Evolutionary conservation across 2,888 invertebrate genomes (phyloP).

Genomic region (Seladonia tumulorum): DNA sequence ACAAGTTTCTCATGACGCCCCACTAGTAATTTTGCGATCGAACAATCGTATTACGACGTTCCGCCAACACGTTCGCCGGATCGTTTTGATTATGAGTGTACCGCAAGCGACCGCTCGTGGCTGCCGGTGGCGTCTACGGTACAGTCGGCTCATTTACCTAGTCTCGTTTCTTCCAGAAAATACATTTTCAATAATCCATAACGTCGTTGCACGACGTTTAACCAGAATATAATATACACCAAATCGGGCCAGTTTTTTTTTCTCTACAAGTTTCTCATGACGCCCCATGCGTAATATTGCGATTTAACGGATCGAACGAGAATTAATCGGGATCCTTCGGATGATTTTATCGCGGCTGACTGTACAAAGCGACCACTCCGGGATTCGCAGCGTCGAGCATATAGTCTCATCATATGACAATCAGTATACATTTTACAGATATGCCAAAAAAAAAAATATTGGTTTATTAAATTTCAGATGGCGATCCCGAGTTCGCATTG

Average conservation of each 20-base stretch:
- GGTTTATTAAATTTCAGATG: conserved; percentile 43
- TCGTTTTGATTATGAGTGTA: conserved; percentile 65
- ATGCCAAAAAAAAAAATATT: conserved; percentile 58
- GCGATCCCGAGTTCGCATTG: neutral
- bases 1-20: conserved; percentile 79
- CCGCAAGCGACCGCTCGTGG: conserved; percentile 74
- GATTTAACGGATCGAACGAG: conserved; percentile 60
- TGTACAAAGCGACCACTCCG: conserved; percentile 72
- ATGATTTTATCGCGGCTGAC: conserved; percentile 56
- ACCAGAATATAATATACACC: conserved; percentile 72
- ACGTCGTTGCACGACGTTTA: conserved; percentile 49
- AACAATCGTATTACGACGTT: conserved; percentile 56
- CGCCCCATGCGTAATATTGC: conserved; percentile 74
- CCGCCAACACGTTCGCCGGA: conserved; percentile 14
- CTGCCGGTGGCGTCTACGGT: conserved; percentile 80
- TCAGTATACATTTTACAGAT: conserved; percentile 67
- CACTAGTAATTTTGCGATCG: conserved; percentile 74
- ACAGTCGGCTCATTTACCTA: conserved; percentile 70
- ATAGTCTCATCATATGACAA: conserved; percentile 75
- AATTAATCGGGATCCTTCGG: conserved; percentile 18
- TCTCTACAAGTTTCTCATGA: conserved; percentile 74
- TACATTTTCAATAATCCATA: conserved; percentile 72
- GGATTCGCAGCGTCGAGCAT: conserved; percentile 68
- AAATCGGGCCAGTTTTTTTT: conserved; percentile 81
- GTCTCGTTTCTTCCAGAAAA: conserved; percentile 57